Percentiles rank a stretch among this genome's conserved stretches.
These are phyloP conservation scores for Hybognathus amarus DNA, from an alignment of 2,797 vertebrate genomes.

Conservation along the genomic window DNA sequence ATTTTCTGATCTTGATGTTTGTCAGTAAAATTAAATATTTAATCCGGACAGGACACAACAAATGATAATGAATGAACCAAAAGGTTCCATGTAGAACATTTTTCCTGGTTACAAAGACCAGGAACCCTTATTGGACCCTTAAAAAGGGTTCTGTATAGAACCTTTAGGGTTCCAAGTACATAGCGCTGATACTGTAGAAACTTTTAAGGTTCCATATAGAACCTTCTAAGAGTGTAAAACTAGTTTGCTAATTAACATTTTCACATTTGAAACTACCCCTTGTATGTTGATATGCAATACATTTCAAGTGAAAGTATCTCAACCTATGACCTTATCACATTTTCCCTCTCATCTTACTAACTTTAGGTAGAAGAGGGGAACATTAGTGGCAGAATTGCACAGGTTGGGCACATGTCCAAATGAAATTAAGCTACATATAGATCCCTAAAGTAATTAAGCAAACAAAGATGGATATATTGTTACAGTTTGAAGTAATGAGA, in stretches of 20 bases:
- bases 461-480: constrained; percentile 42
- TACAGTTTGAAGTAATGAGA: constrained; percentile 39
- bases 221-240: too few relatives aligned
- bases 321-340: neutral
- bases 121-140: too few relatives aligned
- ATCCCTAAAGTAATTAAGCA: constrained; percentile 33
- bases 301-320: neutral
- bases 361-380: neutral
- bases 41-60: too few relatives aligned
- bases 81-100: too few relatives aligned
- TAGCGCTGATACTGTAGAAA: too few relatives aligned
- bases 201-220: too few relatives aligned
- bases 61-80: too few relatives aligned
- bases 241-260: neutral
- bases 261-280: neutral
- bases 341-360: neutral
- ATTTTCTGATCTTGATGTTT: too few relatives aligned
- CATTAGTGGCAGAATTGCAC: neutral
- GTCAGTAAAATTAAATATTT: too few relatives aligned
- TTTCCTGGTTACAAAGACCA: too few relatives aligned
- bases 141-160: too few relatives aligned
- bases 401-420: constrained; percentile 26
- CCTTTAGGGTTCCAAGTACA: too few relatives aligned
- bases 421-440: constrained; percentile 31
- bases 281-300: neutral